These are phyloP conservation scores for Heliconius hewitsoni DNA, from an alignment of 1,140 invertebrate genomes.

Conservation along the genomic window DNA sequence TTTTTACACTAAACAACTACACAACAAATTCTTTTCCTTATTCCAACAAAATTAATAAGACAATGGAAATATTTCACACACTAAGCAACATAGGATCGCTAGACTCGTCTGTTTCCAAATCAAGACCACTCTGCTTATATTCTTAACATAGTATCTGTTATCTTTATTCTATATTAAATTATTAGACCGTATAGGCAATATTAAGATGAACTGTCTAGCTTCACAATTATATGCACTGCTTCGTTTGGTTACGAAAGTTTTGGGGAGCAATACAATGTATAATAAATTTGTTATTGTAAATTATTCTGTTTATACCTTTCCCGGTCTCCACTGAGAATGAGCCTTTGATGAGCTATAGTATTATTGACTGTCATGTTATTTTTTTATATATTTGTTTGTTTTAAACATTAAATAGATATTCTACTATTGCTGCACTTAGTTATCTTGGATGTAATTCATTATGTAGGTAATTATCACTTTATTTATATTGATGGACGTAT, in stretches of 20 bases:
- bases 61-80: too few species aligned
- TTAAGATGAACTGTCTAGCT: neutral
- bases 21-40: too few species aligned
- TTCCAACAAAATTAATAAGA: too few species aligned
- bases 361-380: constrained; percentile 78
- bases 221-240: neutral
- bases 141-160: neutral
- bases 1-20: too few species aligned
- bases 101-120: too few species aligned
- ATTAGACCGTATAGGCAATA: neutral
- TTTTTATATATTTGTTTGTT: neutral
- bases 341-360: constrained; percentile 78
- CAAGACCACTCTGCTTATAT: neutral
- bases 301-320: constrained; percentile 60
- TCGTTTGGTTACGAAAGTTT: neutral
- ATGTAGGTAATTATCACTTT: neutral
- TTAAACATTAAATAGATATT: neutral
- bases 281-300: neutral
- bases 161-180: neutral
- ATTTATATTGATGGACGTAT: neutral
- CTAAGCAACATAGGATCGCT: too few species aligned
- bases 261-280: neutral
- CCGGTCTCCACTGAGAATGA: constrained; percentile 77
- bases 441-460: neutral
- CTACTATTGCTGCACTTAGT: neutral